phyloP scores from a whole-genome alignment of 1,140 invertebrate species.

The Orussus abietinus region DNA sequence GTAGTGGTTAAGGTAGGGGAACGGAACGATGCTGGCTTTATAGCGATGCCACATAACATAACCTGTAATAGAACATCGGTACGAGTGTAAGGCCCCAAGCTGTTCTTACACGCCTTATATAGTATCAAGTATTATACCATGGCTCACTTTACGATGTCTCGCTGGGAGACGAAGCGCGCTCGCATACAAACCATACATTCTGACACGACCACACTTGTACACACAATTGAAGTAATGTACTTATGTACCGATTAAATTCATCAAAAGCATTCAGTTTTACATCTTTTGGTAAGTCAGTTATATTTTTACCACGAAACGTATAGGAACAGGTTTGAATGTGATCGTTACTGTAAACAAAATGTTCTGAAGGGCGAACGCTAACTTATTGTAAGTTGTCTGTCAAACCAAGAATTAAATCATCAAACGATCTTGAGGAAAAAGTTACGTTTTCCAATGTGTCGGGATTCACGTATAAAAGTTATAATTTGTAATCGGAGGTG shows the following conservation, averaged over 20 bases:
- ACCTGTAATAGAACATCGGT: constrained; percentile 43
- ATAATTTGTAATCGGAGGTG: constrained; percentile 37
- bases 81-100: constrained; percentile 40
- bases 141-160: constrained; percentile 45
- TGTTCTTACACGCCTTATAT: constrained; percentile 46
- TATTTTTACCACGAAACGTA: constrained; percentile 34
- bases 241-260: constrained; percentile 47
- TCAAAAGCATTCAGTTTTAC: constrained; percentile 48
- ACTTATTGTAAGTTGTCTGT: constrained; percentile 26
- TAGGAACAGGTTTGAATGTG: constrained; percentile 10
- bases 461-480: constrained; percentile 19
- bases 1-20: constrained; percentile 43
- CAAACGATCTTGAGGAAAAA: no score
- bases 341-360: constrained; percentile 16
- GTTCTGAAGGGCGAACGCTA: constrained; percentile 33
- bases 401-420: constrained; percentile 14
- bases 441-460: constrained; percentile 22
- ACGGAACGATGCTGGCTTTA: constrained; percentile 48
- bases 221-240: constrained; percentile 41
- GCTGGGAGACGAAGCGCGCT: constrained; percentile 32
- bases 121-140: constrained; percentile 51
- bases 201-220: constrained; percentile 25
- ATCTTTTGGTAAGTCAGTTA: constrained; percentile 43
- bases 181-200: constrained; percentile 34
- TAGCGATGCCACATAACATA: constrained; percentile 44